Conservation (phyloP, 2,797 vertebrate genomes). For the Diglossa cyanea region DNA sequence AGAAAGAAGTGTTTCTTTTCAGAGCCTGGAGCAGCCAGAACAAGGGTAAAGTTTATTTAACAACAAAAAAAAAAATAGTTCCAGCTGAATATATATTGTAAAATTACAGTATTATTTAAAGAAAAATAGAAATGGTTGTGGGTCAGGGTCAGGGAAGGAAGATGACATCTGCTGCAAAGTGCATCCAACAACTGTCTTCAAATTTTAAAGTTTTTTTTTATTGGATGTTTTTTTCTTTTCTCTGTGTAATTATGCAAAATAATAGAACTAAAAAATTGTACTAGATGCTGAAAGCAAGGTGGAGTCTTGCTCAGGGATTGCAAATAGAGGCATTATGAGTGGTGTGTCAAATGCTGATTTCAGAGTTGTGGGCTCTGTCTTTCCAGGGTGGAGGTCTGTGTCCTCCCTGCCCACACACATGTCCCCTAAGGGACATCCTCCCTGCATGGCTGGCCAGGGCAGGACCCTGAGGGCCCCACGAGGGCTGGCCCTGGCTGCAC, state of each 20-base stretch:
- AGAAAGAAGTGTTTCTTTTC: conserved; percentile 47
- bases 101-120: conserved; percentile 71
- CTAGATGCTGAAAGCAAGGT: not conserved
- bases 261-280: not conserved
- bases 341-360: not conserved
- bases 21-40: conserved; percentile 58
- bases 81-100: conserved; percentile 68
- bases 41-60: conserved; percentile 78
- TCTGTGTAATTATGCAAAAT: not conserved
- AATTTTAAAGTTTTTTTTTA: not conserved
- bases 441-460: not conserved
- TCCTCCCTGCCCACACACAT: fast-evolving
- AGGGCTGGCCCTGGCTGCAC: not conserved
- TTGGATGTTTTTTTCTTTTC: not conserved
- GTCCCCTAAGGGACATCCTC: not conserved
- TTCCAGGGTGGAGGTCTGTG: not conserved
- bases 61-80: conserved; percentile 76
- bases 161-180: conserved; percentile 20
- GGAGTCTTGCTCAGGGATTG: not conserved
- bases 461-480: fast-evolving
- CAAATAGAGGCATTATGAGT: not conserved
- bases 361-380: not conserved
- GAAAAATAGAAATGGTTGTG: conserved; percentile 55
- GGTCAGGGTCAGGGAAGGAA: conserved; percentile 62
- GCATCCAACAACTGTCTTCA: not conserved